Evolutionary conservation across 2,797 vertebrate species (phyloP), one percentile per base, ranked within the genome.

Genomic region (Manis pentadactyla): DNA sequence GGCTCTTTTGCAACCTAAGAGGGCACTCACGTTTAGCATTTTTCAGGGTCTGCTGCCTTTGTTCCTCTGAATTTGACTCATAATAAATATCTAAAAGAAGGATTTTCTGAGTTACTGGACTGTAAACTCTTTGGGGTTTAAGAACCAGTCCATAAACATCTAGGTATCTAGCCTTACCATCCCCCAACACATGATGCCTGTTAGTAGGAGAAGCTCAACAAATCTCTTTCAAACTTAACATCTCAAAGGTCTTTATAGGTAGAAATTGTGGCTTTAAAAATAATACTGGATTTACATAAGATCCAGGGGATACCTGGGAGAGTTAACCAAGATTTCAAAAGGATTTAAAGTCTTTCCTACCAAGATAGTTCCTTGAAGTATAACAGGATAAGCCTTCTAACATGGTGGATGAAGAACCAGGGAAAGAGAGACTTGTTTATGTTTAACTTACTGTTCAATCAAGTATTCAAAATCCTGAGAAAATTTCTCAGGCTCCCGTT

Each of bases 221-320:
- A 18, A 64, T 87, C 49, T 90, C 61, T 84, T 86, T 69, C 73
- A 78, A 73, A 68, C 61, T 4, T 71, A 89, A 88, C 57, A 51
- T 78, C 81, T 88, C 37, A 74, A 90, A 93, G 75, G 15, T 59
- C 31, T 77, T 79, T 39, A 39, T 7, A 75, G 53, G 49, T 57
- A 63, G 66, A 59, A 29, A 66, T 4, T 69, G 59, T 74, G 63
- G 25, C 81, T 92, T 94, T 34, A 19, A 2, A n/a, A 83, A 57
- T 88, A 96, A 86, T 55, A 10, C n/a, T 66, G 59, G 46, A 59
- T 92, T 95, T 89, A 19, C 14, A 66, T 71, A 66, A 92, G 61
- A 75, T 39, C n/a, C 49, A 74, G 49, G 34, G 21, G 37, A 3
- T 23, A 37, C 17, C 5, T 71, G 46, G 23, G 23, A 61, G 77